Base-by-base conservation (phyloP, 2,797 vertebrate genomes). In the Alfaro cultratus region DNA sequence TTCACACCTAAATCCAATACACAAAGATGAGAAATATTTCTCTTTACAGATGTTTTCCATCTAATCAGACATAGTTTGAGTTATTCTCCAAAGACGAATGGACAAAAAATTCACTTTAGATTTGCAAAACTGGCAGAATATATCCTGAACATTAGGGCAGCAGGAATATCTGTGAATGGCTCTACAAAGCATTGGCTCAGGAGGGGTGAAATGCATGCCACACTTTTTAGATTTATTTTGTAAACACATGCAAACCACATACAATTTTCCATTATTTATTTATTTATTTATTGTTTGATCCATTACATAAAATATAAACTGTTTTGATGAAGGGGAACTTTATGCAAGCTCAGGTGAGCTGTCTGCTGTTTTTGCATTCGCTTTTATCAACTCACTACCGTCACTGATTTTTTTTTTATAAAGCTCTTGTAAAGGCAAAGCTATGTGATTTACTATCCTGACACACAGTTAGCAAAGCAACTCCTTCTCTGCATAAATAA, bases 321-420 rank as follows among this genome's bases (percentile, higher is more conserved):
- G 51, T 26, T 53, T 53, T 26, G 51, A 95, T 92, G 29, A 92
- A 88, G 86, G 46, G 23, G 76, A 82, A 46, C 5, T 23, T 67
- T 73, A 47, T 21, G 8, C 39, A 49, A 51, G 16, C 68, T 74
- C 73, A 83, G 83, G 68, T 79, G 23, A n/a, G 72, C 7, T 62
- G 62, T 77, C 23, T 36, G 71, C 62, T 21, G 77, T 76, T 45
- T 46, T 77, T 77, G 21, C 10, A 41, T 39, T 79, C 34, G 73
- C n/a, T 87, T 57, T 13, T 29, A 34, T 74, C 36, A 57, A 36
- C 9, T 4, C 72, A 72, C 55, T 12, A 31, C 36, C 2, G 9
- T 57, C 31, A 60, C 64, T 39, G 71, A 74, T 26, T 55, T 80
- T 80, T 26, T 26, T 55, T 80, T 80, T 26, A 73, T 18, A 34